Evolutionary conservation across 2,113 vertebrate species (phyloP).

Genomic region (Pagrus major): DNA sequence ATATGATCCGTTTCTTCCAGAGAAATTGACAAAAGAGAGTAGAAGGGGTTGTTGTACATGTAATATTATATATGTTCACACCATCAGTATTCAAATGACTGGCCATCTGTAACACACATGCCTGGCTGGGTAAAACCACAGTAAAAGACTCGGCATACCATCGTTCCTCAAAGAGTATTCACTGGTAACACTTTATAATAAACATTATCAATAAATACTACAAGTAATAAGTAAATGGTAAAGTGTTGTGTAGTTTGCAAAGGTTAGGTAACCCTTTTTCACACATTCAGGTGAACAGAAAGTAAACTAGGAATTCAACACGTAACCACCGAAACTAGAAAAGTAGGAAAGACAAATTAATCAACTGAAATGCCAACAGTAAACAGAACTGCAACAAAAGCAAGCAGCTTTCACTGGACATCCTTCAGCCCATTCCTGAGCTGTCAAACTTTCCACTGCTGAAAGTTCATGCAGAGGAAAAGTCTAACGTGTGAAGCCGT

Average conservation of each 20-base stretch:
- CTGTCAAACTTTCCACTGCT: conserved; percentile 6
- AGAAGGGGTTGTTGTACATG: background rate
- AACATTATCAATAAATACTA: too few relatives aligned
- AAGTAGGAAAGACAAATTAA: background rate
- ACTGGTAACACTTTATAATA: too few relatives aligned
- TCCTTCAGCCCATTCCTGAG: background rate
- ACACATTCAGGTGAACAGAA: background rate
- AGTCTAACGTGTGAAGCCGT: conserved; percentile 27
- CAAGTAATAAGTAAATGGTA: too few relatives aligned
- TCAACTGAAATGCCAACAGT: background rate
- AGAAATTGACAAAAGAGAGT: background rate
- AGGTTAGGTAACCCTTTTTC: background rate
- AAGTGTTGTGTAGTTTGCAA: background rate
- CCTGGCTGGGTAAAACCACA: background rate
- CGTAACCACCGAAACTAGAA: conserved; percentile 1
- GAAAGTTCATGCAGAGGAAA: conserved; percentile 20
- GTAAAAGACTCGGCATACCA: background rate
- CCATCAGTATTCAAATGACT: background rate
- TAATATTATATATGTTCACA: background rate
- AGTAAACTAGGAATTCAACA: background rate
- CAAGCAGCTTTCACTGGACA: background rate
- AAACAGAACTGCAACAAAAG: background rate
- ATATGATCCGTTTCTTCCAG: conserved; percentile 41
- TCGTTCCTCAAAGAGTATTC: background rate
- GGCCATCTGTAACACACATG: background rate